Evolutionary conservation across 2,113 vertebrate species (phyloP), one percentile per base, ranked within the genome.

Genomic region (Pitta sordida): DNA sequence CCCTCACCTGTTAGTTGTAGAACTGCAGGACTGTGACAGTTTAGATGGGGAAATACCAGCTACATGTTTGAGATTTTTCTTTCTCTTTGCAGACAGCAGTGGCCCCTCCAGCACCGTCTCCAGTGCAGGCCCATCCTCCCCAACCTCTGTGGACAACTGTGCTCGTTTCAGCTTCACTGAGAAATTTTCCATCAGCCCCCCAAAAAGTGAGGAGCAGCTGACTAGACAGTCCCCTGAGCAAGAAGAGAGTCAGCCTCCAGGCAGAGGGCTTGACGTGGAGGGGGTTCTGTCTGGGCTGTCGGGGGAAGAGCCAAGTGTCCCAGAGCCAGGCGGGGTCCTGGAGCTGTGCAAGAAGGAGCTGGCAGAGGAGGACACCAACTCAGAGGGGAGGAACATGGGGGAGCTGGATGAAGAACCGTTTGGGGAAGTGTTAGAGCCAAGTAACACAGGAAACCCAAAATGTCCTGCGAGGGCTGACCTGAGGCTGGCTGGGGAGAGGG

Each of bases 101-200:
- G 99, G 99, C 65, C 99, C 98, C 7, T 99, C 99, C 90, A 99
- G 99, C 88, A 99, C 99, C 0, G 99, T 99, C 79, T 99, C 99
- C 94, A 99, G 99, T 44, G 99, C 99, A 22, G 99, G 99, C 10
- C 99, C 99, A 0, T 99, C 99, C 10, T 99, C 99, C 23, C 99
- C 99, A 77, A 98, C 98, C 52, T 97, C 98, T 15, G 97, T 98
- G 18, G 99, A 99, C 96, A 98, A 97, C 36, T 98, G 98, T 8
- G 95, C 98, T 37, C 98, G 97, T 70, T 99, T 99, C 98, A 98
- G 98, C 97, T 99, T 99, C 96, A 97, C 97, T 29, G 98, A 99
- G 74, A 99, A 98, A 90, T 91, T 98, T 15, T 97, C 98, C 12
- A 81, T 98, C 64, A 98, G 97, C 22, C 97, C 98, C 49, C 98